Base-by-base conservation (phyloP, 2,113 vertebrate genomes). In the Telmatochromis sp. region DNA sequence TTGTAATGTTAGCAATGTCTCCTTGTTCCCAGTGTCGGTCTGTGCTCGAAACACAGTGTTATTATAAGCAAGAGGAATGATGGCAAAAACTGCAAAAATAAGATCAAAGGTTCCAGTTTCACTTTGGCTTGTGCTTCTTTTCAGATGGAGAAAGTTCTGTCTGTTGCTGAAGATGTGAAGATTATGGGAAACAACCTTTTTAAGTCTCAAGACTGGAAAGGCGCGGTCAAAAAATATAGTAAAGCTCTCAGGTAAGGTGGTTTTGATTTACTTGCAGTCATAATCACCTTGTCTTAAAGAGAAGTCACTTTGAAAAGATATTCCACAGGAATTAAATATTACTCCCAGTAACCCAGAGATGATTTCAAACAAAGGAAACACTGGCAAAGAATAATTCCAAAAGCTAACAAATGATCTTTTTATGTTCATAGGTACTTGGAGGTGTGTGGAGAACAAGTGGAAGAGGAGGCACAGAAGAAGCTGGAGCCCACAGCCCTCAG, bases 161-260 rank as follows among this genome's bases (percentile, higher is more conserved):
- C 96, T 60, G 95, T 98, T 87, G 97, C 98, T 71, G 99, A 99
- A 96, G 97, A 98, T 84, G 85, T 99, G 93, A 99, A 99, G 95
- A 99, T 97, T 85, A 98, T 98, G 91, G 98, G 98, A 86, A 99
- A 99, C 96, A 97, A 91, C 87, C 97, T 97, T 90, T 99, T 99
- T 95, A 99, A 99, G 95, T 96, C 95, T 68, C 98, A 98, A 89
- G 97, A 99, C 93, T 99, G 98, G 98, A 96, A 96, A 87, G 93
- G 95, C 94, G 98, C 98, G 17, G 94, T 96, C 90, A 96, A 96
- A 93, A 99, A 99, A 91, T 99, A 99, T 60, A 96, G 96, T 92
- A 99, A 99, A 94, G 98, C 98, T 87, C 96, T 99, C 95, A 97
- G 98, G 98, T 99, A 96, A 95, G 85, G 8, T 45, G 19, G 78